Evolutionary conservation across 1,140 invertebrate genomes (phyloP).

Genomic region (Hesperophylax magnus): DNA sequence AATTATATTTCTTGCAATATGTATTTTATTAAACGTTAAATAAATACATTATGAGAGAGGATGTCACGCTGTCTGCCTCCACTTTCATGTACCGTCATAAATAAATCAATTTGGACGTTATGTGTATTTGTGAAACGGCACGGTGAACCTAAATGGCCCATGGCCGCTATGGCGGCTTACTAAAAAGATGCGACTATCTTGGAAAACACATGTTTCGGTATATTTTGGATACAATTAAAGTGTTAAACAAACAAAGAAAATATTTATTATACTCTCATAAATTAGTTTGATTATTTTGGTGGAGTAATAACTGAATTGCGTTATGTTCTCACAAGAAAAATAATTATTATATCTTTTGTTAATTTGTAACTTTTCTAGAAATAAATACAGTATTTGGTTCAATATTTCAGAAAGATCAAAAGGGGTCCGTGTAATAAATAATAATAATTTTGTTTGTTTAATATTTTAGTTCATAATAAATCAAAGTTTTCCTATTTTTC

Average conservation of each 20-base stretch:
- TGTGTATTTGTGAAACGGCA: slow-evolving; percentile 52
- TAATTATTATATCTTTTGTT: too few species aligned
- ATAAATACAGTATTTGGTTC: too few species aligned
- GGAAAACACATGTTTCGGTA: slow-evolving; percentile 26
- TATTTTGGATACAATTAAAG: slow-evolving; percentile 25
- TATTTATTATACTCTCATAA: slow-evolving; percentile 14
- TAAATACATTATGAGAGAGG: slow-evolving; percentile 35
- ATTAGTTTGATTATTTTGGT: neutral
- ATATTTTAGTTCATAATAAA: too few species aligned
- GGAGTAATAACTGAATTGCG: too few species aligned
- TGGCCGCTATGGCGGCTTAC: slow-evolving; percentile 37
- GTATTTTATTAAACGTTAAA: slow-evolving; percentile 44
- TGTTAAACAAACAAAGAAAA: slow-evolving; percentile 24
- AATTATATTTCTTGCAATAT: neutral
- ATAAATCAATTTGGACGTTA: slow-evolving; percentile 55
- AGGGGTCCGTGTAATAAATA: too few species aligned
- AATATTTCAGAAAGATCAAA: too few species aligned
- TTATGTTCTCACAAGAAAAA: too few species aligned
- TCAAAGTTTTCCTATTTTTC: too few species aligned
- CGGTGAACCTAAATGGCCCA: slow-evolving; percentile 50
- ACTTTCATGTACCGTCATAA: slow-evolving; percentile 42
- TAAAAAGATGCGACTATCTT: slow-evolving; percentile 21
- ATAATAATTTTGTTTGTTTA: too few species aligned
- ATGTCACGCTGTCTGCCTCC: slow-evolving; percentile 44
- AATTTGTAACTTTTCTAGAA: too few species aligned